These are phyloP conservation scores for Proterorhinus semilunaris DNA, from an alignment of 2,113 vertebrate genomes.

Conservation along the genomic window DNA sequence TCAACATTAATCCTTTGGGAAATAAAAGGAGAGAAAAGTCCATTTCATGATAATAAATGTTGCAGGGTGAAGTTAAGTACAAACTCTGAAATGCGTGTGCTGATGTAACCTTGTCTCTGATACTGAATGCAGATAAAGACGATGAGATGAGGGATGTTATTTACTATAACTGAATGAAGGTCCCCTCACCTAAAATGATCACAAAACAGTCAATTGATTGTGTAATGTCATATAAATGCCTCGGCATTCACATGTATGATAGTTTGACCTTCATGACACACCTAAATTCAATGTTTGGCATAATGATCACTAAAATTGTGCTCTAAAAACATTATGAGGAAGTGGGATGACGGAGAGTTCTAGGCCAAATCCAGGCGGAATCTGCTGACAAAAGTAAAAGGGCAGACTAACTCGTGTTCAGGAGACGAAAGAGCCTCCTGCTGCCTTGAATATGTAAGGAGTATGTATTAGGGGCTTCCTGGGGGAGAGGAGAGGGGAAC, in stretches of 20 bases:
- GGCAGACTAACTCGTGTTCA: conserved; percentile 4
- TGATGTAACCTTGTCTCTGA: neutral
- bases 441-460: conserved; percentile 4
- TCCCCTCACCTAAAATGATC: too few relatives aligned
- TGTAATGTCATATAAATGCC: too few relatives aligned
- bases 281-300: too few relatives aligned
- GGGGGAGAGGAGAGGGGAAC: neutral
- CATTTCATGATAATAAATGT: neutral
- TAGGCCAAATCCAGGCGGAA: conserved; percentile 2
- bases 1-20: neutral
- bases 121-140: too few relatives aligned
- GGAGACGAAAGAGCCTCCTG: neutral
- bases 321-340: too few relatives aligned
- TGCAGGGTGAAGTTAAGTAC: neutral
- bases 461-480: neutral
- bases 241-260: too few relatives aligned
- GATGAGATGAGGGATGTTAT: neutral
- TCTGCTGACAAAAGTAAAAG: conserved; percentile 8
- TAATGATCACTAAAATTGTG: too few relatives aligned
- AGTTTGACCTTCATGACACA: too few relatives aligned
- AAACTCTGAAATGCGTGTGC: neutral
- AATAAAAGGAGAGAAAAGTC: neutral
- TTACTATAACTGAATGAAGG: neutral
- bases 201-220: too few relatives aligned
- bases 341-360: conserved; percentile 10